Conservation (phyloP, 2,797 vertebrate genomes). For the Monodelphis domestica region DNA sequence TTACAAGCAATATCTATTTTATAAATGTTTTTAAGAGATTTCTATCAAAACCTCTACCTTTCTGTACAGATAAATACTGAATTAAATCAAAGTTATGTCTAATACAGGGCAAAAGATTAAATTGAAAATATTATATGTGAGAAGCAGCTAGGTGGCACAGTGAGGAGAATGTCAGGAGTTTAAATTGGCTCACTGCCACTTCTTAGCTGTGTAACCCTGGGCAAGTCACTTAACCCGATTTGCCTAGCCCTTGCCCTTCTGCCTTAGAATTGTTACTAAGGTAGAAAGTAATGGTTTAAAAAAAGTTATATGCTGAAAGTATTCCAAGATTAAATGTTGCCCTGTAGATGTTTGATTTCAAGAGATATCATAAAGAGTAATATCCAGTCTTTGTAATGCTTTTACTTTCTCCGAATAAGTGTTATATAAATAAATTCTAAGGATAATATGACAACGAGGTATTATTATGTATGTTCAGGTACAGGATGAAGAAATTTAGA, state of each 20-base stretch:
- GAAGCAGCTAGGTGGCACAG: no score
- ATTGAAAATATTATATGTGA: constrained; percentile 24
- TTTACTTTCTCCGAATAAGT: constrained; percentile 29
- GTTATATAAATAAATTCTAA: constrained; percentile 29
- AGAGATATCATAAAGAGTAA: constrained; percentile 1
- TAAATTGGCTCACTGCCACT: no score
- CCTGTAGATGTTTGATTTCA: background rate
- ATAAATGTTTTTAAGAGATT: constrained; percentile 48
- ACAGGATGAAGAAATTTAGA: background rate
- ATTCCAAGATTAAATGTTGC: background rate
- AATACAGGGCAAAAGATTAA: background rate
- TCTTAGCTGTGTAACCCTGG: no score
- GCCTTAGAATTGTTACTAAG: no score
- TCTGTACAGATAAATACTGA: constrained; percentile 45
- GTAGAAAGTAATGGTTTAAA: no score
- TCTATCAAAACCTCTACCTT: constrained; percentile 32
- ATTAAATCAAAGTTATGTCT: constrained; percentile 25
- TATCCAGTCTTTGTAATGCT: constrained; percentile 9
- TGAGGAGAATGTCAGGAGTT: no score
- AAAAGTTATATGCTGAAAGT: no score
- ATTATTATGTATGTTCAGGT: background rate
- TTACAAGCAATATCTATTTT: constrained; percentile 39
- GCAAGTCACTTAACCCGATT: no score
- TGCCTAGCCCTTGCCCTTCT: no score
- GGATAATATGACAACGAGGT: background rate